Base-by-base conservation (phyloP, 2,888 invertebrate genomes). In the Papilio protenor region DNA sequence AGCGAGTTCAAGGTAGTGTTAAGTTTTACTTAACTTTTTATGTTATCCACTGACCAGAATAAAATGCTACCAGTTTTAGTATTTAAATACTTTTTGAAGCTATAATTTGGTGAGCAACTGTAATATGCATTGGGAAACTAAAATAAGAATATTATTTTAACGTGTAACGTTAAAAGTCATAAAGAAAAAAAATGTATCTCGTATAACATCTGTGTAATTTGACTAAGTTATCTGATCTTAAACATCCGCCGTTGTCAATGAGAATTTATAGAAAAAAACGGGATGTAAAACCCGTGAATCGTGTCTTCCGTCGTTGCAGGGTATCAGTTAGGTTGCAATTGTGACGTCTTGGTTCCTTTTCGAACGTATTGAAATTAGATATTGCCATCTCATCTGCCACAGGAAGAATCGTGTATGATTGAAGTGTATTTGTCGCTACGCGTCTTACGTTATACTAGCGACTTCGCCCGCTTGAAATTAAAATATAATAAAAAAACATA, bases 1-100 rank as follows among this genome's bases (percentile, higher is more conserved):
- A 69, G n/a, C 45, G 66, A 69, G 66, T 69, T 69, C 66, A 69
- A 69, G 66, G 66, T 21, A 45, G 45, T 45, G 21, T n/a, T 45
- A 69, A 69, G 66, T 21, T 45, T 69, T 45, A 45, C 45, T 69
- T 45, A 69, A 21, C 45, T 69, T 69, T 69, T 69, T 45, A 45
- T 69, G 40, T 40, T 66, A 12, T 45, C n/a, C 40, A n/a, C 40
- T 66, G 21, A 45, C 66, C 21, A 45, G 45, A 21, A 45, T 21
- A n/a, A 18, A 40, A n/a, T 18, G 18, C 21, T 8, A 55, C n/a
- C 11, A 59, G n/a, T n/a, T 45, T n/a, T 12, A 21, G 21, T 66
- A 5, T 12, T 45, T 69, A 27, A 61, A 12, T 23, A 11, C 27
- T 27, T 23, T 11, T n/a, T 55, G 40, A 40, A 40, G 55, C 8